Conservation (phyloP, 2,888 invertebrate genomes). For the Druceiella hillmani region DNA sequence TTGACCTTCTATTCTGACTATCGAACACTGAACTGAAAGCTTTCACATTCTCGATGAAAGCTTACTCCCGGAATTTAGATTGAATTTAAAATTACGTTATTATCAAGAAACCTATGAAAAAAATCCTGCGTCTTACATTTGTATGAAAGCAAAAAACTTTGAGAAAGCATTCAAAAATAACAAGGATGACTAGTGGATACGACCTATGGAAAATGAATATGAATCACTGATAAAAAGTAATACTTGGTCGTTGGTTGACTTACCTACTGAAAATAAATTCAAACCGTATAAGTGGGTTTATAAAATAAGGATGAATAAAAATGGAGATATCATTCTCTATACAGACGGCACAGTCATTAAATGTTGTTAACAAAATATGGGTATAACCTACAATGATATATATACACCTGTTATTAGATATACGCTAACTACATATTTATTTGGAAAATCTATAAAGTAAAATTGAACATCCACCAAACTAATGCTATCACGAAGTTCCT, state of each 20-base stretch:
- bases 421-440: slow-evolving; percentile 20
- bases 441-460: slow-evolving; percentile 21
- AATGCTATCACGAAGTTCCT: slow-evolving; percentile 24
- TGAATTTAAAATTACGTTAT: no score
- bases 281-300: slow-evolving; percentile 6
- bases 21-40: no score
- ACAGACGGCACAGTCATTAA: slow-evolving; percentile 4
- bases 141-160: slow-evolving; percentile 2
- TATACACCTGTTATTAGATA: slow-evolving; percentile 13
- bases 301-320: slow-evolving; percentile 4
- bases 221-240: slow-evolving; percentile 4
- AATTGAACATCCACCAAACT: slow-evolving; percentile 20
- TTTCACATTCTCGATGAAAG: no score
- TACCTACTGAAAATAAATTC: slow-evolving; percentile 4
- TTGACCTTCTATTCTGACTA: no score
- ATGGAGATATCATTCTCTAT: slow-evolving; percentile 1
- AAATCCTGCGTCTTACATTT: no score
- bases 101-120: no score
- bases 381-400: slow-evolving; percentile 6
- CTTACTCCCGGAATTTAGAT: no score
- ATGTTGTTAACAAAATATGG: slow-evolving; percentile 6
- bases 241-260: slow-evolving; percentile 3
- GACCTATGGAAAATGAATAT: slow-evolving; percentile 8
- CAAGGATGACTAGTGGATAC: slow-evolving; percentile 6
- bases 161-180: slow-evolving; percentile 3